Base-by-base conservation (phyloP, 2,113 vertebrate genomes). In the Rousettus leschenaultii region DNA sequence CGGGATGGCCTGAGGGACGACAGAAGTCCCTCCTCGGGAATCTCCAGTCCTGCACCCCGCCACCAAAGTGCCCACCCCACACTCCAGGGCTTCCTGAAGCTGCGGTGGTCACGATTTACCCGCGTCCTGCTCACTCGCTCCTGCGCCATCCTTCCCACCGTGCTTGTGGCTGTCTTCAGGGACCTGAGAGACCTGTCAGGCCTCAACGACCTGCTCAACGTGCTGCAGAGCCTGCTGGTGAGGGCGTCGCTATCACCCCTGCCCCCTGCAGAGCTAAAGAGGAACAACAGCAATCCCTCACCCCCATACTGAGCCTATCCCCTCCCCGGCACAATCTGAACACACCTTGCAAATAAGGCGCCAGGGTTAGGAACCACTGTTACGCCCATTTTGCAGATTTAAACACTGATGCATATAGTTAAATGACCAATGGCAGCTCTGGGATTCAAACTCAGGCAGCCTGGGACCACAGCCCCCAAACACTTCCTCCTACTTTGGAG, bases 181-280 rank as follows among this genome's bases (percentile, higher is more conserved):
- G 98, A 98, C 2, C 88, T 99, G 28, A 92, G 33, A 66, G 98
- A 98, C 61, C 95, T 99, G 85, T 98, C 99, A 0, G 96, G 97
- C 71, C 98, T 99, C 97, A 99, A 99, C 0, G 99, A 99, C 89
- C 79, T 99, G 18, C 98, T 99, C 78, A 99, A 99, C 0, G 99
- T 98, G 65, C 98, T 99, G 45, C 99, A 99, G 97, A 99, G 99
- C 92, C 96, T 99, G 57, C 96, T 99, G 99, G 99, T 99, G 97
- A 98, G 97, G 4, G 1, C 1, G 2, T 16, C 18, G 70, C 61
- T 40, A 3, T 9, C 35, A 15, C 16, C 26, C n/a, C 6, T 19
- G 7, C 21, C 13, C 59, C 18, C 1, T 18, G 53, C 16, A 1
- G 59, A 55, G 48, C n/a, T 59, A 30, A 33, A 55, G 45, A 40